Conservation (phyloP, 2,888 invertebrate genomes). For the Metallyticus violacea region DNA sequence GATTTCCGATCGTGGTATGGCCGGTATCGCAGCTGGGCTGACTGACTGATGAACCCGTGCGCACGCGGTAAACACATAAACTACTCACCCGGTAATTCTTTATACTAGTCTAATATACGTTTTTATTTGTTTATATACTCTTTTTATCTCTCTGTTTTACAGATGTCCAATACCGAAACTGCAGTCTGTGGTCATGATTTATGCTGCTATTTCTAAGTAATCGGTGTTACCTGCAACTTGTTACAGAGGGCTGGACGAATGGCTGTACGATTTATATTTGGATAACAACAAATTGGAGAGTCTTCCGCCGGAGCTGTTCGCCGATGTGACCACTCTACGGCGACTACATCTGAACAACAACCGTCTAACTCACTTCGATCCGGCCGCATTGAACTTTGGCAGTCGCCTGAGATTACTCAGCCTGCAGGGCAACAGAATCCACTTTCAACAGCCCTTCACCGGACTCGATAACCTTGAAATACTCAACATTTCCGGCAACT, state of each 20-base stretch:
- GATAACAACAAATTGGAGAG: neutral
- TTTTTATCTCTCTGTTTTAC: no score
- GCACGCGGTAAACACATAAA: no score
- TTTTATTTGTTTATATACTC: no score
- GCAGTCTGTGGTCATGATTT: no score
- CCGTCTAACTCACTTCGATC: neutral
- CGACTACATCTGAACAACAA: neutral
- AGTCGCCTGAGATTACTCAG: neutral
- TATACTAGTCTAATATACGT: no score
- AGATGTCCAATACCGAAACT: no score
- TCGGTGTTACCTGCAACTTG: neutral
- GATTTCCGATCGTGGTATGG: no score
- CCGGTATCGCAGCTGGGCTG: no score
- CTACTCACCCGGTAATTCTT: no score
- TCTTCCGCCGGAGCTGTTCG: neutral
- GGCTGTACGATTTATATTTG: neutral
- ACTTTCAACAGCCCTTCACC: neutral
- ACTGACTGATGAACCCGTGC: no score
- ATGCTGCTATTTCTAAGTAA: no score
- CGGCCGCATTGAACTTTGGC: neutral
- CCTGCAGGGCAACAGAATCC: neutral
- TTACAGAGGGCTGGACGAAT: neutral
- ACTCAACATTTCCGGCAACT: neutral
- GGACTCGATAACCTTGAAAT: neutral
- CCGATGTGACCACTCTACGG: neutral